phyloP scores from a whole-genome alignment of 2,113 vertebrate species.

The Caloenas nicobarica region DNA sequence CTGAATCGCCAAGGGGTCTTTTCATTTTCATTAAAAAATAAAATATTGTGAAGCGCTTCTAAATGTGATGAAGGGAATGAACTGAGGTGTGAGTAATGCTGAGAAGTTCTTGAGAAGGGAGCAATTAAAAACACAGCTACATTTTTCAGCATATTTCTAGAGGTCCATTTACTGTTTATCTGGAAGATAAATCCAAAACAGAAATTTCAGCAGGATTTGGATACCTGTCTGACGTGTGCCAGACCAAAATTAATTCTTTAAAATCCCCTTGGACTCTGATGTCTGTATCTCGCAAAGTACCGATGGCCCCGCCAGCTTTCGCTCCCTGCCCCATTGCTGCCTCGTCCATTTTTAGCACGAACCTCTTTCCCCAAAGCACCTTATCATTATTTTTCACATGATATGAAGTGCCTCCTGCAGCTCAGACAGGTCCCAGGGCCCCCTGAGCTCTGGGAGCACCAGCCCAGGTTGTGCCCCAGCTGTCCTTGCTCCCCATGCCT shows the following conservation, averaged over 20 bases:
- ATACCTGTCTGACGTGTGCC: neutral
- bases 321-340: neutral
- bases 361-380: neutral
- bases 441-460: neutral
- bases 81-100: neutral
- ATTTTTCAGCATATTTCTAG: neutral
- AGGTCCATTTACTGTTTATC: neutral
- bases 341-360: fast-evolving
- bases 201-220: neutral
- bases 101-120: neutral
- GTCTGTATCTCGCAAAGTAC: neutral
- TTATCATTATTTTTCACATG: neutral
- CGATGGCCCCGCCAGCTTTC: neutral
- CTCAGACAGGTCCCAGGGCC: neutral
- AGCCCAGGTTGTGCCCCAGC: neutral
- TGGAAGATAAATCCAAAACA: neutral
- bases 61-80: neutral
- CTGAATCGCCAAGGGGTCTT: neutral
- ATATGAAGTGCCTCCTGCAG: neutral
- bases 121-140: neutral
- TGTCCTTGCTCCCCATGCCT: neutral
- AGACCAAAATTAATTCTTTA: neutral
- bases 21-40: neutral
- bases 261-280: neutral
- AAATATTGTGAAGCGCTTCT: neutral